These are phyloP conservation scores for Lucilia sericata DNA, from an alignment of 1,140 invertebrate genomes.

Conservation along the genomic window DNA sequence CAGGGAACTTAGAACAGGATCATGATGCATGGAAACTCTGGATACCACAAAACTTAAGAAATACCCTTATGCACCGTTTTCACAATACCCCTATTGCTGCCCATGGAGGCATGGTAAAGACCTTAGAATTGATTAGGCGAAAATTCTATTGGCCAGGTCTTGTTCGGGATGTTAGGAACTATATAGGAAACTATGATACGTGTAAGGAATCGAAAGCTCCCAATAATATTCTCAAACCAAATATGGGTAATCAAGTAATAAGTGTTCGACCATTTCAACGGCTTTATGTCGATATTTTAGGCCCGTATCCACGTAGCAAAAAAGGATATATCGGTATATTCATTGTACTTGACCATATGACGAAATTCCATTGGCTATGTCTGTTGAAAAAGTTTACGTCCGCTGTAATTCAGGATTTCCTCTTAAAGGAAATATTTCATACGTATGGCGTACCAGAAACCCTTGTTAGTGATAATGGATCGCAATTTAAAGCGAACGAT, in stretches of 20 bases:
- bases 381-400: constrained; percentile 28
- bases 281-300: constrained; percentile 37
- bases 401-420: background rate
- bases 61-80: background rate
- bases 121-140: no score
- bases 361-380: constrained; percentile 38
- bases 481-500: no score
- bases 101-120: background rate
- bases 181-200: no score
- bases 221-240: constrained; percentile 14
- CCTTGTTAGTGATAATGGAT: constrained; percentile 30
- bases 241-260: constrained; percentile 20
- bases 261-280: constrained; percentile 21
- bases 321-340: background rate
- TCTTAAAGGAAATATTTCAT: constrained; percentile 21
- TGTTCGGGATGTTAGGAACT: no score
- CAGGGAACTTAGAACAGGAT: background rate
- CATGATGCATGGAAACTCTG: background rate
- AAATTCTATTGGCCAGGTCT: no score
- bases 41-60: background rate
- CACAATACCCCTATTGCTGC: constrained; percentile 32
- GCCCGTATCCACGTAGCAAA: constrained; percentile 22
- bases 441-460: constrained; percentile 35
- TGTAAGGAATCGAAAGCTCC: constrained; percentile 34
- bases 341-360: constrained; percentile 34